Percentiles rank a stretch among this genome's conserved stretches.
Conservation (phyloP, 2,797 vertebrate genomes). For the Acropternis orthonyx region DNA sequence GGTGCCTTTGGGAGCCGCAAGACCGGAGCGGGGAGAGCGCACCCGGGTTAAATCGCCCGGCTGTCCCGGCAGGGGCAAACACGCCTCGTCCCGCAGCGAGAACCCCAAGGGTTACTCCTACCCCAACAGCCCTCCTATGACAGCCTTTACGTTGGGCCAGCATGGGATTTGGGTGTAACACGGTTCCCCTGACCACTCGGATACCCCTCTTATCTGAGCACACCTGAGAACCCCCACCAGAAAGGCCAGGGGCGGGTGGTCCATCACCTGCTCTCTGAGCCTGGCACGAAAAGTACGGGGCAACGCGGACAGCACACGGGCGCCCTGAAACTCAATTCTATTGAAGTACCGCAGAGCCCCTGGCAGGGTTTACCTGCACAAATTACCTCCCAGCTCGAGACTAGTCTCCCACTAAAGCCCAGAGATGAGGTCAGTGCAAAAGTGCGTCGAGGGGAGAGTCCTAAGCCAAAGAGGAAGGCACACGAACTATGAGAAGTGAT, state of each 20-base stretch:
- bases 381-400: neutral
- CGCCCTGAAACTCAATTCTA: neutral
- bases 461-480: neutral
- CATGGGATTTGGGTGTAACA: neutral
- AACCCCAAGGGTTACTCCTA: neutral
- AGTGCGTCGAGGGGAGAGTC: neutral
- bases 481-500: neutral
- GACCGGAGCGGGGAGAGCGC: neutral
- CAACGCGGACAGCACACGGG: rapidly evolving
- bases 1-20: neutral
- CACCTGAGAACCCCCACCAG: rapidly evolving
- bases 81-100: neutral
- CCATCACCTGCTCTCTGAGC: neutral
- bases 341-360: neutral
- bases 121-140: neutral
- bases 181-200: rapidly evolving
- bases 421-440: neutral
- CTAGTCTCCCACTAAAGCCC: neutral
- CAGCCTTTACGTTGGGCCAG: no score
- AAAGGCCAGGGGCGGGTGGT: neutral
- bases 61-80: rapidly evolving
- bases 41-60: rapidly evolving
- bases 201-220: neutral
- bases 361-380: neutral
- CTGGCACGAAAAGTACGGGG: rapidly evolving